Base-by-base conservation (phyloP, 2,888 invertebrate species). In the Eristalinus sepulchralis region DNA sequence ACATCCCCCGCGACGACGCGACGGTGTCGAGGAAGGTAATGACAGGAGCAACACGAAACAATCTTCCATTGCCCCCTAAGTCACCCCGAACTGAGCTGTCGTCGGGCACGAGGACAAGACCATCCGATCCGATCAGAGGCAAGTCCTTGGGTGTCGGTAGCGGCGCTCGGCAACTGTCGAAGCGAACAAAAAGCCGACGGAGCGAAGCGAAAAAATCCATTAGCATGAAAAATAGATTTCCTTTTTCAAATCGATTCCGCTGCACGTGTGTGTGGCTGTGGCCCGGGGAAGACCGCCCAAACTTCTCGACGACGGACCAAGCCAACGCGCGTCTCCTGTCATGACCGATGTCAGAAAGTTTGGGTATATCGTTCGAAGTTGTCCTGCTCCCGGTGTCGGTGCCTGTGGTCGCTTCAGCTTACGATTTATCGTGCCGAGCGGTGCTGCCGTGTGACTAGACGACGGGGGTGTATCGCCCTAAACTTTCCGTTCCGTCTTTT, bases 171-270 rank as follows among this genome's bases (percentile, higher is more conserved):
- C 39, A 57, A 57, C 24, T 24, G 57, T 57, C 57, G 24, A 47
- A 47, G 39, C 5, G 24, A 57, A 27, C 22, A 57, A 57, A 57
- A 24, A 24, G 57, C 57, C 73, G 71, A 70, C 64, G 53, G 77
- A 71, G 72, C 64, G 68, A 8, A 75, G 62, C 78, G 39, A 75
- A 78, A 72, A 83, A 57, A 63, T 82, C 78, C 86, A 86, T 86
- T 86, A 86, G 86, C 86, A 83, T 86, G 86, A 86, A 86, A 83
- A 83, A 86, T 86, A 86, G 86, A 86, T 86, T 86, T 83, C 70
- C 70, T 71, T 79, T 70, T 70, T 55, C 70, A 78, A 86, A 86
- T 83, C 86, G 86, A 83, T 86, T 86, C 75, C 70, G 53, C 39
- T 27, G 64, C 70, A 36, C 11, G 33, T 31, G n/a, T 66, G 27